Evolutionary conservation across 2,113 vertebrate species (phyloP).

Genomic region (Numenius arquata): DNA sequence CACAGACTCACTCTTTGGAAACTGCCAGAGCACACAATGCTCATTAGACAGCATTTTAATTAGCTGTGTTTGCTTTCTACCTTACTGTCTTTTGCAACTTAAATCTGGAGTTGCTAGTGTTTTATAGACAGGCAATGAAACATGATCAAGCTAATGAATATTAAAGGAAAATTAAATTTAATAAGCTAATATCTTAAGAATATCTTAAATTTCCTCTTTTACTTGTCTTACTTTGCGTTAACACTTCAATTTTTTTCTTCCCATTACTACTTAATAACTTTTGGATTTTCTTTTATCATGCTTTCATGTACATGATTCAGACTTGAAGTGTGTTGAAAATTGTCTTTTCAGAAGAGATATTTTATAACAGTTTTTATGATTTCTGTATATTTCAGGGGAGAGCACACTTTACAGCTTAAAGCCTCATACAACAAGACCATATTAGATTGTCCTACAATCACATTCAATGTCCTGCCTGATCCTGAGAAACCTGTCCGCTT

Average conservation of each 20-base stretch:
- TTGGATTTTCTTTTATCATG: neutral
- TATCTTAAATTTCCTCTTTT: neutral
- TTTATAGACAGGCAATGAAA: neutral
- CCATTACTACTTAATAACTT: neutral
- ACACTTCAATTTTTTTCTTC: neutral
- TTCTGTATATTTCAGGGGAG: slow-evolving; percentile 77
- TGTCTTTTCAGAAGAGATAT: neutral
- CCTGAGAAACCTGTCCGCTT: slow-evolving; percentile 83
- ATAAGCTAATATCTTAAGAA: neutral
- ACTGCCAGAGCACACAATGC: neutral
- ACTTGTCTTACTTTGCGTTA: neutral
- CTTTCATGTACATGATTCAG: neutral
- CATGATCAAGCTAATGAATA: neutral
- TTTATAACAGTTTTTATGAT: neutral
- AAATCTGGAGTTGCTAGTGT: neutral
- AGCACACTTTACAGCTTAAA: slow-evolving; percentile 77
- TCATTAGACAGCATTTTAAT: neutral
- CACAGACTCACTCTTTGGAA: neutral
- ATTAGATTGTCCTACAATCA: slow-evolving; percentile 79
- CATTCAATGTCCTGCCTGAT: slow-evolving; percentile 84
- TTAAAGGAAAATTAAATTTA: neutral
- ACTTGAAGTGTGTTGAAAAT: neutral
- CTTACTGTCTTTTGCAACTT: neutral
- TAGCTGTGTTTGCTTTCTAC: neutral
- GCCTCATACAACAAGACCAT: slow-evolving; percentile 71